Percentiles rank a stretch among this genome's conserved stretches.
phyloP scores from a whole-genome alignment of 2,113 vertebrate species.

The Triplophysa tibetana region DNA sequence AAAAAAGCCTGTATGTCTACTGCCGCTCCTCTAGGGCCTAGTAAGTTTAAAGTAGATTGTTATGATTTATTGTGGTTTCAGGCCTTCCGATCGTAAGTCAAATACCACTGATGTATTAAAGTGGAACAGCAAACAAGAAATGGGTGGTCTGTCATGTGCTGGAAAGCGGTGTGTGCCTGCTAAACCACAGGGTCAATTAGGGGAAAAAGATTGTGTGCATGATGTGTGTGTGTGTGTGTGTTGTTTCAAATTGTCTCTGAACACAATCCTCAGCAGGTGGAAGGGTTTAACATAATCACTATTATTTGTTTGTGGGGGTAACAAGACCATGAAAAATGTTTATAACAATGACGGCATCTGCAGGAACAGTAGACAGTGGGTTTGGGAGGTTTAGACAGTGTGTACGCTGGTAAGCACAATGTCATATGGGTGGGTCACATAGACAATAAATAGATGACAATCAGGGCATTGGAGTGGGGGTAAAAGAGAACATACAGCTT shows the following conservation, averaged over 20 bases:
- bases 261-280: conserved; percentile 38
- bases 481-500: no score
- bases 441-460: neutral
- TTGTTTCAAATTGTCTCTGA: conserved; percentile 46
- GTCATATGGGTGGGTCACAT: neutral
- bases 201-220: neutral
- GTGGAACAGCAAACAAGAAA: neutral
- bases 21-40: conserved; percentile 1
- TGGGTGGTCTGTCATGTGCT: conserved; percentile 28
- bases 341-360: neutral
- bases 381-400: neutral
- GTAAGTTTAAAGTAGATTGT: conserved; percentile 41
- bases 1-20: neutral
- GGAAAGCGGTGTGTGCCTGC: conserved; percentile 10
- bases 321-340: neutral
- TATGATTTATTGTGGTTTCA: conserved; percentile 48
- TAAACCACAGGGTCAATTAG: conserved; percentile 10
- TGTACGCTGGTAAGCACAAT: neutral
- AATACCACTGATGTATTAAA: conserved; percentile 39
- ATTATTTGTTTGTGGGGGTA: conserved; percentile 5
- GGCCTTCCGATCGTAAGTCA: conserved; percentile 47
- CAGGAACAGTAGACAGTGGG: neutral
- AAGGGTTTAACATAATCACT: conserved; percentile 25
- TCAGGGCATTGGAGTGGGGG: neutral
- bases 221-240: neutral